Evolutionary conservation across 2,888 invertebrate species (phyloP).

Genomic region (Axea sp.): DNA sequence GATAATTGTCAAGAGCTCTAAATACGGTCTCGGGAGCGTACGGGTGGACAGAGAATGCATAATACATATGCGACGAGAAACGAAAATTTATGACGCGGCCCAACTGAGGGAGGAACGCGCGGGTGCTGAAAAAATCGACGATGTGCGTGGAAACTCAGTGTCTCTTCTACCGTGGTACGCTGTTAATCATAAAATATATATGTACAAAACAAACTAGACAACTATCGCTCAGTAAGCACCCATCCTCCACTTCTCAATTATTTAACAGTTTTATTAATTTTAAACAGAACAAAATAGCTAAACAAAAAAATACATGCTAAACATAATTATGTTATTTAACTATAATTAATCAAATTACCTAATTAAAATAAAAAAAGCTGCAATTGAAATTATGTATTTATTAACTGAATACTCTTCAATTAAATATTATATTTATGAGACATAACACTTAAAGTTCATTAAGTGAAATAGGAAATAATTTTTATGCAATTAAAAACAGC

Average conservation of each 20-base stretch:
- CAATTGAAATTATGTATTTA: no score
- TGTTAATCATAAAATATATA: conserved; percentile 33
- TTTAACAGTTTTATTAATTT: no score
- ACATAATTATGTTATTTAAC: no score
- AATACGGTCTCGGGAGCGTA: conserved; percentile 70
- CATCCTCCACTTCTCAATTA: neutral
- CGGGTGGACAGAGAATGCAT: conserved; percentile 77
- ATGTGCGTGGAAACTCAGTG: conserved; percentile 54
- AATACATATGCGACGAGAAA: conserved; percentile 75
- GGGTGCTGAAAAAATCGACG: conserved; percentile 48
- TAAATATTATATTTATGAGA: no score
- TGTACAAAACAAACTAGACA: conserved; percentile 13
- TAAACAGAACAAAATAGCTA: no score
- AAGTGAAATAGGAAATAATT: no score
- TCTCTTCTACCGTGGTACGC: conserved; percentile 41
- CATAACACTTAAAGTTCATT: no score
- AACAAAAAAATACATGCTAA: no score
- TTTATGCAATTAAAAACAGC: no score
- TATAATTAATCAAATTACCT: no score
- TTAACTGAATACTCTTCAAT: no score
- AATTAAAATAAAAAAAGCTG: no score
- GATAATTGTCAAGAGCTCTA: conserved; percentile 79
- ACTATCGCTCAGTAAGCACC: conserved; percentile 1
- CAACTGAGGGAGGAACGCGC: conserved; percentile 36
- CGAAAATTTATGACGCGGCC: conserved; percentile 72